A percentile compares a stretch with the other conserved stretches of the same genome.
These are phyloP conservation scores for Temnothorax curvispinosus DNA, from an alignment of 1,140 invertebrate genomes.

Conservation along the genomic window DNA sequence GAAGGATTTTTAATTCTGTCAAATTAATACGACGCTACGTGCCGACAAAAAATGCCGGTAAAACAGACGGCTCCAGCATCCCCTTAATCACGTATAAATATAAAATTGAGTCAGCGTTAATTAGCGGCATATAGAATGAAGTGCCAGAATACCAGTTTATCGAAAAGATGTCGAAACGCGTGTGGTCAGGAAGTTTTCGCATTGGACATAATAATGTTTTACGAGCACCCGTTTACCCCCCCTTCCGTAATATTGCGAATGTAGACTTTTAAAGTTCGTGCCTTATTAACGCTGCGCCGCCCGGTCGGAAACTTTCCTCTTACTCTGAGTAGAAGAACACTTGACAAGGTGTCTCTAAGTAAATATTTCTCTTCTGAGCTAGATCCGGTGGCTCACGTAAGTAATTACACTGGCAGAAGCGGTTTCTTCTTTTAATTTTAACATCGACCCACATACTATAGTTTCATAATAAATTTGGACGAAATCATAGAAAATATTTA, in stretches of 20 bases:
- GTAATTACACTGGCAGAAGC: conserved; percentile 19
- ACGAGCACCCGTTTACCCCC: not conserved
- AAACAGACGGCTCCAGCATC: too few species aligned
- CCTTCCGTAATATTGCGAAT: conserved; percentile 47
- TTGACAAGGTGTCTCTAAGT: conserved; percentile 51
- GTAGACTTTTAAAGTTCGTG: conserved; percentile 22
- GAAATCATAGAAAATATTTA: not conserved
- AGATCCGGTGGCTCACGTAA: not conserved
- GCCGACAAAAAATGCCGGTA: too few species aligned
- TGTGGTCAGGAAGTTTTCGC: not conserved
- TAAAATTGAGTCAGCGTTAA: not conserved
- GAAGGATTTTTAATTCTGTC: too few species aligned
- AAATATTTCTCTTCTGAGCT: conserved; percentile 47
- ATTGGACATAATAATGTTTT: conserved; percentile 35
- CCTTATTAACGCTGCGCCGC: conserved; percentile 34
- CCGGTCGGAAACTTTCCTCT: conserved; percentile 44
- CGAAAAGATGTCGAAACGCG: not conserved
- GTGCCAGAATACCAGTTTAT: not conserved
- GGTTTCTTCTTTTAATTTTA: conserved; percentile 50
- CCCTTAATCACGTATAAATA: not conserved
- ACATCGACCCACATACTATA: not conserved
- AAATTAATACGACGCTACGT: too few species aligned
- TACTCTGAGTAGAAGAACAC: not conserved
- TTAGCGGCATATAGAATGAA: not conserved
- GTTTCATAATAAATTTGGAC: not conserved